phyloP scores from a whole-genome alignment of 2,113 vertebrate species.

The Glaucidium brasilianum region DNA sequence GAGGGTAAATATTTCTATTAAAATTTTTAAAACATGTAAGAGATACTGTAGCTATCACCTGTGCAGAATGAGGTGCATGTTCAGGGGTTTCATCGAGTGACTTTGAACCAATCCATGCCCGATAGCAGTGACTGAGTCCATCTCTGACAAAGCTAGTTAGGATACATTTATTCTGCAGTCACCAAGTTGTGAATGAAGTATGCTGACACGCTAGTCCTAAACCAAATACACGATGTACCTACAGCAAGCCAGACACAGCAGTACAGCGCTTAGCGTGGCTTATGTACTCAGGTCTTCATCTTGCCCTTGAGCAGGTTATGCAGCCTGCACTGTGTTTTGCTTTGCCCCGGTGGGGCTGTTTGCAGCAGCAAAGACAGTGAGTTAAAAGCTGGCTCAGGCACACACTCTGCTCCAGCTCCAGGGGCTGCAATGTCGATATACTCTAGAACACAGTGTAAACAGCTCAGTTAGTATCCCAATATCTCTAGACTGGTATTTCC shows the following conservation, averaged over 20 bases:
- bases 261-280: neutral
- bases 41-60: neutral
- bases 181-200: neutral
- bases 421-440: neutral
- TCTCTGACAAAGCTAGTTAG: neutral
- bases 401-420: neutral
- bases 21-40: neutral
- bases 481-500: neutral
- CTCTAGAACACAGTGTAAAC: neutral
- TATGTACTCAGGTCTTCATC: neutral
- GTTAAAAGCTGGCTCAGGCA: neutral
- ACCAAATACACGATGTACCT: neutral
- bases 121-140: neutral
- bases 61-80: neutral
- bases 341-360: fast-evolving
- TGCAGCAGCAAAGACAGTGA: neutral
- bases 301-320: neutral
- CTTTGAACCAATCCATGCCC: neutral
- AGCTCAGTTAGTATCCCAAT: neutral
- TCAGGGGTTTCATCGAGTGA: neutral
- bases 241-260: neutral
- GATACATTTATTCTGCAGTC: neutral
- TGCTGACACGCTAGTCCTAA: neutral
- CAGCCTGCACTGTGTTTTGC: fast-evolving
- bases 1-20: neutral